Conservation (phyloP, 2,797 vertebrate species). For the Chloroceryle inda region DNA sequence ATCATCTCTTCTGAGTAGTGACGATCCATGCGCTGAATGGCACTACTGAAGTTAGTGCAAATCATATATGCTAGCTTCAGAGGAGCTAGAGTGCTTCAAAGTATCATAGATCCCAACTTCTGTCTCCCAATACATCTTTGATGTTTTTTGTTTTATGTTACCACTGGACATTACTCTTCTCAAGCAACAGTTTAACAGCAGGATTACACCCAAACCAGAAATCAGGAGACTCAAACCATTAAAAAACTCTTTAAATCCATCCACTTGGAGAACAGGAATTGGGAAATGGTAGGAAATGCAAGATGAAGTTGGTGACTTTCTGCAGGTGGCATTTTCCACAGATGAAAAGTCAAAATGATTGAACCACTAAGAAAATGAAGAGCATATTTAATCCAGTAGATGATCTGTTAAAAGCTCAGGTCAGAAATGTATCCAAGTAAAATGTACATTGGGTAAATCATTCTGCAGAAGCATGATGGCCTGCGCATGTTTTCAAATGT, state of each 20-base stretch:
- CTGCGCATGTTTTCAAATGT: background rate
- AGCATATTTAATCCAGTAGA: background rate
- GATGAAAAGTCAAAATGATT: background rate
- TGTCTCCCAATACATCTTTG: background rate
- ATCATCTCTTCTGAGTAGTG: background rate
- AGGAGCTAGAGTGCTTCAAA: background rate
- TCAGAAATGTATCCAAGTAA: background rate
- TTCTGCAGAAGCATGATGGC: background rate
- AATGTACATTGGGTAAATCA: background rate
- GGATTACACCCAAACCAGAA: background rate
- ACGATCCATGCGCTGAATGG: background rate
- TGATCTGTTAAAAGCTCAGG: background rate
- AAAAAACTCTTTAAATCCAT: background rate
- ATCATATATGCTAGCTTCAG: background rate
- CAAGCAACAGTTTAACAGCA: background rate
- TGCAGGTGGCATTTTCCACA: background rate
- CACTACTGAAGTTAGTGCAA: background rate
- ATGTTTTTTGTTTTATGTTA: background rate
- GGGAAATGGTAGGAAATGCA: background rate
- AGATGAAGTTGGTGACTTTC: background rate
- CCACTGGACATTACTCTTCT: background rate
- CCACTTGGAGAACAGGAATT: background rate
- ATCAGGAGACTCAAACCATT: background rate
- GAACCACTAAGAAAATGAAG: background rate
- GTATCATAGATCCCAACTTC: background rate